Conservation (phyloP, 2,888 invertebrate species). For the Drosophila borborema region DNA sequence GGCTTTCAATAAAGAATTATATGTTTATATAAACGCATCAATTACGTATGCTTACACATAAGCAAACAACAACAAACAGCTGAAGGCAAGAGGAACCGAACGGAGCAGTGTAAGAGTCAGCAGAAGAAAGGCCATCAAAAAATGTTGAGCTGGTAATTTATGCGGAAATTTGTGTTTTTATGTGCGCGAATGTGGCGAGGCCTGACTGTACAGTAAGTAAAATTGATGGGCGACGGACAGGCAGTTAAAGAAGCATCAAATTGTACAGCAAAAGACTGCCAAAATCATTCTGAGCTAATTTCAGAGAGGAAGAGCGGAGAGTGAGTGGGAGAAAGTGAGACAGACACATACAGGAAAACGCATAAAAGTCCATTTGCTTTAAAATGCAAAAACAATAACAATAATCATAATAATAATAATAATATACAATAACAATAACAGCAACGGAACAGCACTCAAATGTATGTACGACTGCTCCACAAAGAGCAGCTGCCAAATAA, state of each 20-base stretch:
- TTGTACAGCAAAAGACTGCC: conserved; percentile 27
- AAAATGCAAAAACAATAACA: conserved; percentile 79
- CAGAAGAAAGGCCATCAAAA: conserved; percentile 35
- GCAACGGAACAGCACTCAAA: conserved; percentile 55
- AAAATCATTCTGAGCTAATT: conserved; percentile 62
- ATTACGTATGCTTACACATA: conserved; percentile 61
- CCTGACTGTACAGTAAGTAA: conserved; percentile 60
- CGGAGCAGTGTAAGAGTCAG: neutral
- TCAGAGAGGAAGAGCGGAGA: conserved; percentile 26
- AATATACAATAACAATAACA: conserved; percentile 72
- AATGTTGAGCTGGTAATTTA: conserved; percentile 73
- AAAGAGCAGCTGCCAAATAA: conserved; percentile 59
- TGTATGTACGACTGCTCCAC: conserved; percentile 24
- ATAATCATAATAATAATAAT: conserved; percentile 66
- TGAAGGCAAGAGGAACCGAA: neutral
- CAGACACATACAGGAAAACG: conserved; percentile 27
- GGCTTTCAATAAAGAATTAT: conserved; percentile 7
- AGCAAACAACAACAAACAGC: conserved; percentile 18
- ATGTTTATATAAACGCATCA: conserved; percentile 44
- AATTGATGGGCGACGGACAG: conserved; percentile 76
- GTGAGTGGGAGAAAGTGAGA: neutral
- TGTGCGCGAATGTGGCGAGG: conserved; percentile 59
- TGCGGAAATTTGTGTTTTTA: conserved; percentile 77
- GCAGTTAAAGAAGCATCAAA: conserved; percentile 70
- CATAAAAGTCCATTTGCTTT: conserved; percentile 68